These are phyloP conservation scores for Entomobrya proxima DNA, from an alignment of 2,888 invertebrate genomes.

Conservation along the genomic window DNA sequence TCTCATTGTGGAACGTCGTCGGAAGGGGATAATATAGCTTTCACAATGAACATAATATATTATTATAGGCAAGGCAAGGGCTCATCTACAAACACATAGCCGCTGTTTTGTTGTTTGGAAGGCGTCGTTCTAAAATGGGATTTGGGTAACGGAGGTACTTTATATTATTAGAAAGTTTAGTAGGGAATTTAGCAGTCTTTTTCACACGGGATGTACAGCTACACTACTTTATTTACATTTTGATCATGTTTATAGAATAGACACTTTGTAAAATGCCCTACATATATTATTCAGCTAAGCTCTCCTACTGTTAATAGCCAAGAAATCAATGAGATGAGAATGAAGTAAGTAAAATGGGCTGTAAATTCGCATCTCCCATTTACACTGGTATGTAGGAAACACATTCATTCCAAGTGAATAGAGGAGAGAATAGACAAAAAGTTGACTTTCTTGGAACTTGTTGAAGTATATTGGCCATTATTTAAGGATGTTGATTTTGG, in stretches of 20 bases:
- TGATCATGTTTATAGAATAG: background rate
- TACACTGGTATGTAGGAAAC: background rate
- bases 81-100: background rate
- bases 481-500: background rate
- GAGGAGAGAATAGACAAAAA: background rate
- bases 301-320: constrained; percentile 17
- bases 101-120: background rate
- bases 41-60: constrained; percentile 13
- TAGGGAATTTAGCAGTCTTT: constrained; percentile 7
- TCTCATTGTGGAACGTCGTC: constrained; percentile 34
- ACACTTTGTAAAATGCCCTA: background rate
- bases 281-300: background rate
- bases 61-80: background rate
- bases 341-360: background rate
- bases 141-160: background rate
- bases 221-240: constrained; percentile 24
- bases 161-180: constrained; percentile 7
- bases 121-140: background rate
- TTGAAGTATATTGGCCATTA: background rate
- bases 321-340: constrained; percentile 8
- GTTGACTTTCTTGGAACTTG: background rate
- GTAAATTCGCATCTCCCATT: background rate
- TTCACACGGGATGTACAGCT: background rate
- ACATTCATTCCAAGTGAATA: background rate
- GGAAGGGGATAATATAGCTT: constrained; percentile 25